These are phyloP conservation scores for Callipepla squamata DNA, from an alignment of 2,113 vertebrate genomes.

Conservation along the genomic window DNA sequence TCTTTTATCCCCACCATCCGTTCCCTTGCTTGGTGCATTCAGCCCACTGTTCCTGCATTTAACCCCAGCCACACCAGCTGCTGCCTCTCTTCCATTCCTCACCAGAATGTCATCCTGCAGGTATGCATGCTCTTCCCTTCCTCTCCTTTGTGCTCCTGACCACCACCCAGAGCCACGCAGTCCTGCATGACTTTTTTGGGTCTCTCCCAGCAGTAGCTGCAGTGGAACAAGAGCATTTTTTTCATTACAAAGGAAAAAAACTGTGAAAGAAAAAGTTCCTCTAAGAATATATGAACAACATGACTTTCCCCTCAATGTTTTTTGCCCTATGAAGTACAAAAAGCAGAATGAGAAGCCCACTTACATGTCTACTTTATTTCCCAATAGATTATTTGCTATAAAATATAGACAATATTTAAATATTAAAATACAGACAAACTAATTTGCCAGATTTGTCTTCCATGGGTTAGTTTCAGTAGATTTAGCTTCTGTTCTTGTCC, in stretches of 20 bases:
- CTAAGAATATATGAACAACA: accelerated
- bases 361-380: not conserved
- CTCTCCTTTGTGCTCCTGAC: accelerated
- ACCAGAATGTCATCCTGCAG: accelerated
- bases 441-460: not conserved
- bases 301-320: not conserved
- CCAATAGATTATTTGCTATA: not conserved
- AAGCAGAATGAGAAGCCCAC: not conserved
- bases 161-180: not conserved
- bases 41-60: accelerated
- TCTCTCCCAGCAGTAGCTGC: not conserved
- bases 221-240: not conserved
- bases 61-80: not conserved
- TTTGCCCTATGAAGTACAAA: not conserved
- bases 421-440: not conserved
- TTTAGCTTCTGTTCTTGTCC: not conserved
- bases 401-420: not conserved
- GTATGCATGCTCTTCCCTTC: accelerated
- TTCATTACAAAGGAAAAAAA: not conserved
- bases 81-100: accelerated
- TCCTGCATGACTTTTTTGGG: accelerated
- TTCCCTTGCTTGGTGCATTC: accelerated
- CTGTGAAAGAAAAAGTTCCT: not conserved
- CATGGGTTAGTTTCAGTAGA: not conserved
- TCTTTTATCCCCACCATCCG: not conserved